Evolutionary conservation across 2,797 vertebrate genomes (phyloP).

Genomic region (Paramormyrops hopkinsi): DNA sequence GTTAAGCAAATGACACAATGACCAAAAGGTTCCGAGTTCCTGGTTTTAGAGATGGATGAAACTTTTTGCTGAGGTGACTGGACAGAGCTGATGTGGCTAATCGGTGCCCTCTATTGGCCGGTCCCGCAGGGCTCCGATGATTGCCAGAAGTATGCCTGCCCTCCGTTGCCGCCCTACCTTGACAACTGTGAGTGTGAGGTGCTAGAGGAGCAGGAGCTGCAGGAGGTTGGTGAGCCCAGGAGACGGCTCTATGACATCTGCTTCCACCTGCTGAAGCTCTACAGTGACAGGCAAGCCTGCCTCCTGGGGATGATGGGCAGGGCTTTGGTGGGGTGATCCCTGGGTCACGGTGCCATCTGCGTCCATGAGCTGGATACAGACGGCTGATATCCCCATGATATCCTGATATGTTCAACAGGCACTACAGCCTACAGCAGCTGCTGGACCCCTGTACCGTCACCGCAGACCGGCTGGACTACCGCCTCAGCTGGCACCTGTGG

Average conservation of each 20-base stretch:
- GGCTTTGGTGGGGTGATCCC: background rate
- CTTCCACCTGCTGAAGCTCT: constrained; percentile 90
- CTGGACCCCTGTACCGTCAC: constrained; percentile 81
- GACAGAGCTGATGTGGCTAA: background rate
- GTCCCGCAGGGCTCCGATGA: constrained; percentile 65
- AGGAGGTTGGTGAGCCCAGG: constrained; percentile 37
- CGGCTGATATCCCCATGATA: background rate
- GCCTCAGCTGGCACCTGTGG: constrained; percentile 94
- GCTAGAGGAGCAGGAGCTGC: constrained; percentile 49
- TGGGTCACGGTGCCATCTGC: background rate
- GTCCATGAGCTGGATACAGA: background rate
- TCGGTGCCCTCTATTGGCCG: background rate
- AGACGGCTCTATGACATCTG: constrained; percentile 76
- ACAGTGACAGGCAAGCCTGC: constrained; percentile 79
- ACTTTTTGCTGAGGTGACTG: background rate
- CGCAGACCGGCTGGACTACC: constrained; percentile 76
- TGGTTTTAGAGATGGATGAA: background rate
- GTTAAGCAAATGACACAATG: background rate
- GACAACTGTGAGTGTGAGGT: constrained; percentile 51
- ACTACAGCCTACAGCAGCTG: constrained; percentile 78
- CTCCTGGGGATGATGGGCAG: background rate
- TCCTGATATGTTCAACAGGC: constrained; percentile 51
- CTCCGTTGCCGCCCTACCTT: constrained; percentile 80
- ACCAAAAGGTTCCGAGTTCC: background rate
- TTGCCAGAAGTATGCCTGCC: constrained; percentile 69